A percentile compares a stretch with the other conserved stretches of the same genome.
phyloP scores from a whole-genome alignment of 2,797 vertebrate genomes.

The Lacerta bilineata region DNA sequence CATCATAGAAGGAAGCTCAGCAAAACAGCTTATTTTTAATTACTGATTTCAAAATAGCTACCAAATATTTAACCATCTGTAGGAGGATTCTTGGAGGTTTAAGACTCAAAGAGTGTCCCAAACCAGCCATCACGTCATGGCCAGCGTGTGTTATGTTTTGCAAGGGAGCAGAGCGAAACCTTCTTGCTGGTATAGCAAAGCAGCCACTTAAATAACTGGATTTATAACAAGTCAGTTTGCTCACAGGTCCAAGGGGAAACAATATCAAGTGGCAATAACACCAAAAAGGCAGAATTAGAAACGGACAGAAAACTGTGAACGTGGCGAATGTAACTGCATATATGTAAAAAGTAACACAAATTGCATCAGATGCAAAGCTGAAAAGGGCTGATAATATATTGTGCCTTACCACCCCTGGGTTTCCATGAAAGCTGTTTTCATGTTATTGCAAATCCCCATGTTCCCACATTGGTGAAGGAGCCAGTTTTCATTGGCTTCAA shows the following conservation, averaged over 20 bases:
- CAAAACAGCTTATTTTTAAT: conserved; percentile 63
- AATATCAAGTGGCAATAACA: conserved; percentile 47
- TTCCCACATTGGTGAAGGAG: background rate
- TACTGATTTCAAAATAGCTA: conserved; percentile 56
- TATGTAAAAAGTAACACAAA: conserved; percentile 51
- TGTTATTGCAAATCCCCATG: background rate
- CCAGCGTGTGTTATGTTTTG: conserved; percentile 14
- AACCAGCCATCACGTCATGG: conserved; percentile 44
- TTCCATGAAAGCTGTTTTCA: background rate
- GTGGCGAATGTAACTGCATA: conserved; percentile 28
- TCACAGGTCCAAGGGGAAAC: conserved; percentile 34
- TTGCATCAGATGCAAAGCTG: conserved; percentile 50
- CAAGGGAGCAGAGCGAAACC: conserved; percentile 10
- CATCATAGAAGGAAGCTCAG: conserved; percentile 49
- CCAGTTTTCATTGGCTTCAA: background rate
- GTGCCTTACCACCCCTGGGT: conserved; percentile 52
- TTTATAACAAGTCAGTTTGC: conserved; percentile 22
- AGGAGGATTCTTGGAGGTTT: conserved; percentile 1
- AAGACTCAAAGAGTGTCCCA: conserved; percentile 23
- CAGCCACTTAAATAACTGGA: background rate
- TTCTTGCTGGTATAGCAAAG: background rate
- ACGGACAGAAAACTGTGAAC: conserved; percentile 29
- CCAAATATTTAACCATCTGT: background rate
- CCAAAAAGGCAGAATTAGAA: conserved; percentile 43
- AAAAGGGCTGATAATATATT: conserved; percentile 32